Evolutionary conservation across 1,140 invertebrate genomes (phyloP).

Genomic region (Euschistus heros): DNA sequence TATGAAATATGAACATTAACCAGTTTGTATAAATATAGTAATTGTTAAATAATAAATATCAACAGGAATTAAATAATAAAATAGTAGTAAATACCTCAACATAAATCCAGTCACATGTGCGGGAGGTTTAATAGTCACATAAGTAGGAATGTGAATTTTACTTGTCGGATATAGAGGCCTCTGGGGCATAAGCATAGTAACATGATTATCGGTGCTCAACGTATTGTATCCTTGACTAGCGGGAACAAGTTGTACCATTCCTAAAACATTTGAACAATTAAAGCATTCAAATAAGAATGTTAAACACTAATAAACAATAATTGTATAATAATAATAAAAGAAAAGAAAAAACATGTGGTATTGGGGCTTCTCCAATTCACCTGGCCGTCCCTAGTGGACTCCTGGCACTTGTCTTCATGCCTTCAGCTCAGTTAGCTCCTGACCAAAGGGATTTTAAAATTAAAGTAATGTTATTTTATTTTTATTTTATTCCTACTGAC

Average conservation of each 20-base stretch:
- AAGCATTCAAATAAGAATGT: background rate
- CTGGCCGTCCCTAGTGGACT: too few species aligned
- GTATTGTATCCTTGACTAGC: conserved; percentile 72
- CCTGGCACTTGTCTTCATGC: too few species aligned
- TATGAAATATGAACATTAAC: too few species aligned
- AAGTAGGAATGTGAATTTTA: conserved; percentile 75
- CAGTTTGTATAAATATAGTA: too few species aligned
- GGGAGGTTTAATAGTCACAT: conserved; percentile 52
- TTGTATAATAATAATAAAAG: background rate
- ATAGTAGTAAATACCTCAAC: conserved; percentile 53
- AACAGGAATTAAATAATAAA: too few species aligned
- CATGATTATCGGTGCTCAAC: conserved; percentile 61
- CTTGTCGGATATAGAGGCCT: conserved; percentile 76
- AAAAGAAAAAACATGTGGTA: too few species aligned
- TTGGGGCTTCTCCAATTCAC: too few species aligned
- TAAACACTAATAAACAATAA: background rate
- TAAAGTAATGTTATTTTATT: too few species aligned
- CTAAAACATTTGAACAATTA: conserved; percentile 16
- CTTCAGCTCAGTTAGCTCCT: too few species aligned
- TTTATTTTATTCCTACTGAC: too few species aligned
- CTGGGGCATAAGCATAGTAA: conserved; percentile 77
- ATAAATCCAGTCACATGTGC: conserved; percentile 61
- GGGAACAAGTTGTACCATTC: conserved; percentile 54
- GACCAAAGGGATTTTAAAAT: too few species aligned
- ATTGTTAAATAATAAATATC: too few species aligned